phyloP scores from a whole-genome alignment of 2,888 invertebrate species.

The Ochropleura leucogaster region DNA sequence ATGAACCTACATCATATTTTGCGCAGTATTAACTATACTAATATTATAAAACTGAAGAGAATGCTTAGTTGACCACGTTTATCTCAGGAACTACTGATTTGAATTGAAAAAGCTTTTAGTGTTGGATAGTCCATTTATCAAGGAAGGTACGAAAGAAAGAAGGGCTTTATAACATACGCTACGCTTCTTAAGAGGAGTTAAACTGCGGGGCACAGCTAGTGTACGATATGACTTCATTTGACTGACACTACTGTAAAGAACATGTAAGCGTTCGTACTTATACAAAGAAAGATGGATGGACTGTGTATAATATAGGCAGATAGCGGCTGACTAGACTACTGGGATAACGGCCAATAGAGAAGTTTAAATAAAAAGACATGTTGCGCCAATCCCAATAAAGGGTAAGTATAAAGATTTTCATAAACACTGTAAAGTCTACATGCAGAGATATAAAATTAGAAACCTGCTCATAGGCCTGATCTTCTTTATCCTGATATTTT shows the following conservation, averaged over 20 bases:
- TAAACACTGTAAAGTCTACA: background rate
- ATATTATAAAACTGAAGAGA: too few relatives aligned
- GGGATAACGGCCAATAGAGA: background rate
- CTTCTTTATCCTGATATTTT: background rate
- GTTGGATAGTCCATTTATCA: too few relatives aligned
- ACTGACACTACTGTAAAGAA: background rate
- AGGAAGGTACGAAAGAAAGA: too few relatives aligned
- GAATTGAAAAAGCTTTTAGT: too few relatives aligned
- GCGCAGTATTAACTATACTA: background rate
- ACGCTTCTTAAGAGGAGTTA: too few relatives aligned
- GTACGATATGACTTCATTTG: background rate
- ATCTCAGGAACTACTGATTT: too few relatives aligned
- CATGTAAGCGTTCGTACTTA: background rate
- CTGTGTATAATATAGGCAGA: background rate
- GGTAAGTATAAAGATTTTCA: too few relatives aligned
- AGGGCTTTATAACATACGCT: too few relatives aligned
- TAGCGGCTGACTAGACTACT: background rate
- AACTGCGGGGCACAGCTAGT: too few relatives aligned
- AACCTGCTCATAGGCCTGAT: background rate
- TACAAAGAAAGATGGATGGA: background rate
- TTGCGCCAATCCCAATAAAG: background rate
- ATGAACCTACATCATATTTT: constrained; percentile 28
- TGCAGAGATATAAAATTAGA: background rate
- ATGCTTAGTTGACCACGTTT: too few relatives aligned
- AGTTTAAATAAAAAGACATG: background rate